These are phyloP conservation scores for Camponotus floridanus DNA, from an alignment of 1,140 invertebrate genomes.

Conservation along the genomic window DNA sequence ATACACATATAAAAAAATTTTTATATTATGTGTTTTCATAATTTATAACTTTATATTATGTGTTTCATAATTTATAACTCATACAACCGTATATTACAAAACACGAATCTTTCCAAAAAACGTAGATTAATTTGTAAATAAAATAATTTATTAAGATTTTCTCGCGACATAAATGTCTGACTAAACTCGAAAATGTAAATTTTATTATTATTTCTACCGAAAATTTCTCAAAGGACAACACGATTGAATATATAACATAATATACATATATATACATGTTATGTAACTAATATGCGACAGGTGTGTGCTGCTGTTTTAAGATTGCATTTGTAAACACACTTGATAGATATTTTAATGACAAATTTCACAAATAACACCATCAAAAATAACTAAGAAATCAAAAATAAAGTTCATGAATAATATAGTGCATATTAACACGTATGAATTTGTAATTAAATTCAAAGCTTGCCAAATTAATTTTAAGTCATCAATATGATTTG, in stretches of 20 bases:
- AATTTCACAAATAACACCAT: background rate
- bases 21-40: no score
- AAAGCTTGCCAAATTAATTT: background rate
- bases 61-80: background rate
- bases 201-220: constrained; percentile 16
- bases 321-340: constrained; percentile 32
- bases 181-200: background rate
- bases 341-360: constrained; percentile 8
- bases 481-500: no score
- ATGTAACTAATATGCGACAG: constrained; percentile 34
- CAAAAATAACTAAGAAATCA: background rate
- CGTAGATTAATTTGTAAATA: background rate
- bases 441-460: background rate
- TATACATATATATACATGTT: background rate
- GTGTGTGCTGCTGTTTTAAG: constrained; percentile 30
- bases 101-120: background rate
- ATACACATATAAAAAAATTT: background rate
- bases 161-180: background rate
- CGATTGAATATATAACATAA: background rate
- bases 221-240: background rate
- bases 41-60: background rate
- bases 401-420: background rate
- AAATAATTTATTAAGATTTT: background rate
- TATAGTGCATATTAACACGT: background rate
- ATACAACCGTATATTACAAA: background rate